A percentile compares a stretch with the other conserved stretches of the same genome.
These are phyloP conservation scores for Hypselothyrea guttata DNA, from an alignment of 2,888 invertebrate species.

Conservation along the genomic window DNA sequence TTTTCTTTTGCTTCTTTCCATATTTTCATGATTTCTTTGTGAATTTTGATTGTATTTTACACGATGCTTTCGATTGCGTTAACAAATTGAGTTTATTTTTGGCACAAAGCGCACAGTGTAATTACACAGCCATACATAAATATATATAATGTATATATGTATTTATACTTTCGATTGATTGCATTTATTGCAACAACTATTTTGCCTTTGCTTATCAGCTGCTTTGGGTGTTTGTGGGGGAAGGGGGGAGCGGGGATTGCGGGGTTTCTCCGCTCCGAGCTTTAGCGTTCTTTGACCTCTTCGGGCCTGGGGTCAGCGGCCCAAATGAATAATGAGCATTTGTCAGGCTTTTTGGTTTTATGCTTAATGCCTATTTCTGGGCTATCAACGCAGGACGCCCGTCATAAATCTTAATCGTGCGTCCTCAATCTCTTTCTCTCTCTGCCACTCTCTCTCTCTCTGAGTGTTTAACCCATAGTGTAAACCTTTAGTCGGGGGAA, in stretches of 20 bases:
- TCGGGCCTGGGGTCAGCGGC: conserved; percentile 43
- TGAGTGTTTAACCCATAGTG: no score
- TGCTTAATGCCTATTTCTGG: conserved; percentile 52
- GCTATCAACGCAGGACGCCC: conserved; percentile 46
- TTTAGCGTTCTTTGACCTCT: conserved; percentile 53
- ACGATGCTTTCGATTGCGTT: conserved; percentile 41
- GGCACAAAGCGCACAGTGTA: conserved; percentile 27
- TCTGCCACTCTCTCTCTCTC: no score
- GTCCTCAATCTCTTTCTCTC: conserved; percentile 34
- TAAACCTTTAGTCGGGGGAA: conserved; percentile 18
- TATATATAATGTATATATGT: not conserved
- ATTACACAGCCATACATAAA: conserved; percentile 4
- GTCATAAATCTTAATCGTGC: conserved; percentile 69
- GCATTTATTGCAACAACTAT: not conserved
- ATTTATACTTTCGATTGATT: conserved; percentile 9
- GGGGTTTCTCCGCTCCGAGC: no score
- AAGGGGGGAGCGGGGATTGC: not conserved
- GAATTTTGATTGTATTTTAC: conserved; percentile 31
- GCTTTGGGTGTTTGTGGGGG: not conserved
- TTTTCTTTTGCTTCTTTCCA: conserved; percentile 24
- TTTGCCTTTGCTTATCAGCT: conserved; percentile 34
- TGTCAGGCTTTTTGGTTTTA: conserved; percentile 56
- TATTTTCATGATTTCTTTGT: conserved; percentile 16
- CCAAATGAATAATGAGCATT: conserved; percentile 64
- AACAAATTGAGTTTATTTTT: conserved; percentile 54